These are phyloP conservation scores for Drosophila picticornis DNA, from an alignment of 2,888 invertebrate genomes.

Conservation along the genomic window DNA sequence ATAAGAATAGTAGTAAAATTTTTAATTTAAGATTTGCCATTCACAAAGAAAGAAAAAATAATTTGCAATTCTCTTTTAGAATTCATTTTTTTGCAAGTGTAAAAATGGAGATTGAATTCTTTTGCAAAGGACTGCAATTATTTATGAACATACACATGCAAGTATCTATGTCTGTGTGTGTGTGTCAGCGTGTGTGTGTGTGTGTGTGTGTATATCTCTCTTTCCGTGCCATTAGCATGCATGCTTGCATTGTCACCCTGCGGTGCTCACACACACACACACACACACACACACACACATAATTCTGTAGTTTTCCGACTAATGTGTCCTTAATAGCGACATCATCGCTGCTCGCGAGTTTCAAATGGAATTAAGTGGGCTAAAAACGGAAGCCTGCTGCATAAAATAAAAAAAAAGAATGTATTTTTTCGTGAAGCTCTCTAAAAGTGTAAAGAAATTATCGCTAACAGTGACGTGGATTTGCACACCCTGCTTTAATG, in stretches of 20 bases:
- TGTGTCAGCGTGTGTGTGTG: neutral
- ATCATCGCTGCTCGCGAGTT: constrained; percentile 62
- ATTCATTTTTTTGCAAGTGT: constrained; percentile 22
- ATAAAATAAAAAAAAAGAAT: constrained; percentile 45
- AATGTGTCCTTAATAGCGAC: constrained; percentile 80
- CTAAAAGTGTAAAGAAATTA: constrained; percentile 61
- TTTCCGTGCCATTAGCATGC: constrained; percentile 71
- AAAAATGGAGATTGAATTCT: constrained; percentile 57
- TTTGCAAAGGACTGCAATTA: constrained; percentile 56
- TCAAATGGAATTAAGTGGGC: constrained; percentile 75
- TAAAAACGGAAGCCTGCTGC: constrained; percentile 67
- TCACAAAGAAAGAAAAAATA: neutral
- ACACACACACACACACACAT: constrained; percentile 21
- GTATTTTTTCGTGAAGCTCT: constrained; percentile 33
- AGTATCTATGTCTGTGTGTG: constrained; percentile 2
- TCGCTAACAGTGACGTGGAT: constrained; percentile 46
- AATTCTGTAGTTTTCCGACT: constrained; percentile 73
- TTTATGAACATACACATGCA: constrained; percentile 9
- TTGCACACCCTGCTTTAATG: constrained; percentile 33
- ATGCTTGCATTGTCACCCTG: constrained; percentile 53
- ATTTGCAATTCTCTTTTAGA: neutral
- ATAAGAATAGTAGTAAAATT: neutral
- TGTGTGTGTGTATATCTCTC: constrained; percentile 12
- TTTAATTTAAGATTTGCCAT: neutral
- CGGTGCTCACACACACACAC: constrained; percentile 37